These are phyloP conservation scores for Ennomos erosarius DNA, from an alignment of 2,888 invertebrate species.

Conservation along the genomic window DNA sequence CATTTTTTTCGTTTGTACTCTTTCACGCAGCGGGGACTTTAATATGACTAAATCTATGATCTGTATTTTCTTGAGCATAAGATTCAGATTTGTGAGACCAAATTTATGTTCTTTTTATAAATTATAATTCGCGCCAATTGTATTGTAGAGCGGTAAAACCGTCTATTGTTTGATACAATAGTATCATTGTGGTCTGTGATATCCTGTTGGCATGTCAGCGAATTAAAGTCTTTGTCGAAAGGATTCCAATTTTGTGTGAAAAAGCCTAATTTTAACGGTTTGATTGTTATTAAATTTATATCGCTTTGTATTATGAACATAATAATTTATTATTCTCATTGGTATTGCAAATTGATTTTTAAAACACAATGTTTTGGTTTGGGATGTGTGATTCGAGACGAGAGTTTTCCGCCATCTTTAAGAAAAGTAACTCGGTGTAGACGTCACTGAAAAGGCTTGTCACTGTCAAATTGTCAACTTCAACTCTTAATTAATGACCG, in stretches of 20 bases:
- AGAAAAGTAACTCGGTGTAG: too few relatives aligned
- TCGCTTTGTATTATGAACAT: conserved; percentile 37
- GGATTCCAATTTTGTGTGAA: conserved; percentile 47
- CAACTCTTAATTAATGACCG: too few relatives aligned
- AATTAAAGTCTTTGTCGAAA: conserved; percentile 56
- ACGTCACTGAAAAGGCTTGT: too few relatives aligned
- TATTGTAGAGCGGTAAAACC: conserved; percentile 54
- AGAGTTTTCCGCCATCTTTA: too few relatives aligned
- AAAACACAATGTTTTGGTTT: too few relatives aligned
- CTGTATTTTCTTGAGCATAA: not conserved
- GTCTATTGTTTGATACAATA: conserved; percentile 55
- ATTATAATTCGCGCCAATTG: conserved; percentile 51
- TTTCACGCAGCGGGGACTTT: conserved; percentile 34
- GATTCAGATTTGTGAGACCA: conserved; percentile 2
- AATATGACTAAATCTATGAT: too few relatives aligned
- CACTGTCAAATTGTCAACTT: too few relatives aligned
- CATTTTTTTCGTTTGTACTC: conserved; percentile 31
- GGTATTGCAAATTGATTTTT: not conserved
- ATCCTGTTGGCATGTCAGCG: conserved; percentile 48
- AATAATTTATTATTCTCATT: conserved; percentile 13
- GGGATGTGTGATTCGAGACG: too few relatives aligned
- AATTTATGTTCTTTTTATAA: conserved; percentile 7
- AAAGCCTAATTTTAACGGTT: conserved; percentile 49
- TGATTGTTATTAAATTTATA: conserved; percentile 44
- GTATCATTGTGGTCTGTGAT: conserved; percentile 48